These are phyloP conservation scores for Crotalus tigris DNA, from an alignment of 2,113 vertebrate species.

Conservation along the genomic window DNA sequence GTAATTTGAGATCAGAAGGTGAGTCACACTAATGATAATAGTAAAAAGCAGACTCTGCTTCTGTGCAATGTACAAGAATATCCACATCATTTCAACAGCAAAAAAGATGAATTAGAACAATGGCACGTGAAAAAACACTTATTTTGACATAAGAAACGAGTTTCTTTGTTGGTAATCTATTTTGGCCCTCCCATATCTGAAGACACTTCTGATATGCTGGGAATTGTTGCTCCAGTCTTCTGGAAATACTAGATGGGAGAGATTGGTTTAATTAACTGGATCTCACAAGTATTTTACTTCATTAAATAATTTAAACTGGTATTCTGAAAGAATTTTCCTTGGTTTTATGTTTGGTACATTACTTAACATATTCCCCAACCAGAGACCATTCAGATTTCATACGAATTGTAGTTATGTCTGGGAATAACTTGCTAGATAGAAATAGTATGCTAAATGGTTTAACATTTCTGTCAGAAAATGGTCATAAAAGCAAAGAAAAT, in stretches of 20 bases:
- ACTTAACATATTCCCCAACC: background rate
- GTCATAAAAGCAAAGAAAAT: background rate
- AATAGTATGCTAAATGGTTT: accelerated
- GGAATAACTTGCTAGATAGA: background rate
- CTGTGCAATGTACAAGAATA: background rate
- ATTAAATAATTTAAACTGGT: background rate
- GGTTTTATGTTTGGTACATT: background rate
- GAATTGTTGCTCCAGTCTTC: background rate
- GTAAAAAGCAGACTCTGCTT: background rate
- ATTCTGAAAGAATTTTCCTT: background rate
- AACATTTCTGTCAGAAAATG: background rate
- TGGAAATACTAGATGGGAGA: background rate
- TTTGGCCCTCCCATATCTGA: background rate
- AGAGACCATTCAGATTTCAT: accelerated
- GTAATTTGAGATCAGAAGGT: background rate
- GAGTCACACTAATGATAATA: background rate
- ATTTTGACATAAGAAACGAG: background rate
- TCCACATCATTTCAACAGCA: background rate
- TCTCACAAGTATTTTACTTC: background rate
- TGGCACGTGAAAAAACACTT: background rate
- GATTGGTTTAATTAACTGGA: background rate
- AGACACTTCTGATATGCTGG: background rate
- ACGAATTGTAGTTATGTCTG: too few species aligned
- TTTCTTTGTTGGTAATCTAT: background rate
- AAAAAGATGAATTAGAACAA: background rate